These are phyloP conservation scores for Hippoglossus hippoglossus DNA, from an alignment of 2,797 vertebrate genomes.

Conservation along the genomic window DNA sequence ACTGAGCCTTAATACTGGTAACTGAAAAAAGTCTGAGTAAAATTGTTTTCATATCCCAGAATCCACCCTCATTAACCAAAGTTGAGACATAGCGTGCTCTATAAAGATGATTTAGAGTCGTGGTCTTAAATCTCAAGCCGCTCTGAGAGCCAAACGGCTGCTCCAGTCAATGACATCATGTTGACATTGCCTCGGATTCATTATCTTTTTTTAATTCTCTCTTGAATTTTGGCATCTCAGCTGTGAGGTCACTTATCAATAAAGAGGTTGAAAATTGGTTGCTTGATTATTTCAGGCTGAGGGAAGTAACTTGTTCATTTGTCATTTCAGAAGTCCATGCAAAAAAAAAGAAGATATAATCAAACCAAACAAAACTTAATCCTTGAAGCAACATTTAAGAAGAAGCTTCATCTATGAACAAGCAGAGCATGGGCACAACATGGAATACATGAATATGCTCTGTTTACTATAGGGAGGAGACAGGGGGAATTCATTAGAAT, in stretches of 20 bases:
- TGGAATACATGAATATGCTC: slow-evolving; percentile 58
- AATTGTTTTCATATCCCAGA: slow-evolving; percentile 39
- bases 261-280: slow-evolving; percentile 54
- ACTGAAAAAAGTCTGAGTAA: slow-evolving; percentile 33
- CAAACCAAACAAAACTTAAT: slow-evolving; percentile 49
- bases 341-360: slow-evolving; percentile 32
- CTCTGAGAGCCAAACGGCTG: slow-evolving; percentile 43
- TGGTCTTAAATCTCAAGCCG: slow-evolving; percentile 46
- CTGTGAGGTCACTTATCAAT: slow-evolving; percentile 67
- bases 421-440: slow-evolving; percentile 73
- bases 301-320: slow-evolving; percentile 39
- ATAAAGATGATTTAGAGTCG: slow-evolving; percentile 46
- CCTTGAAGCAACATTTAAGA: slow-evolving; percentile 42
- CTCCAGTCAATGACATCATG: slow-evolving; percentile 58
- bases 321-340: slow-evolving; percentile 46
- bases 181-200: slow-evolving; percentile 39
- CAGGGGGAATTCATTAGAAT: slow-evolving; percentile 14
- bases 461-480: slow-evolving; percentile 36
- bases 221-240: slow-evolving; percentile 80
- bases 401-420: slow-evolving; percentile 39
- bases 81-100: slow-evolving; percentile 30
- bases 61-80: slow-evolving; percentile 36
- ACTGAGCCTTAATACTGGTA: slow-evolving; percentile 20
- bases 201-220: slow-evolving; percentile 23
- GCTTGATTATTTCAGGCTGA: slow-evolving; percentile 45